Base-by-base conservation (phyloP, 2,113 vertebrate genomes). In the Burhinus oedicnemus region DNA sequence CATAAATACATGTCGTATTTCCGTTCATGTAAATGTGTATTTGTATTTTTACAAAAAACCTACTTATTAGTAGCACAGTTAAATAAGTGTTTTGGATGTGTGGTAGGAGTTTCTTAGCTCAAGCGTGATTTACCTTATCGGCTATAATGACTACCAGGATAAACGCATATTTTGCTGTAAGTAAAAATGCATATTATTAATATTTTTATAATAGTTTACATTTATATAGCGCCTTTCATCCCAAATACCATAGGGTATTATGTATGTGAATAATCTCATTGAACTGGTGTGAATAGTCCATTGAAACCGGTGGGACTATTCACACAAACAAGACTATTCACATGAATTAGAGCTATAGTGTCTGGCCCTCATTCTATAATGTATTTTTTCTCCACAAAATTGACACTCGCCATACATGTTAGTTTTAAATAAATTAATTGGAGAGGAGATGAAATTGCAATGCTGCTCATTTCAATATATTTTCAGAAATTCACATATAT, bases 261-360 rank as follows among this genome's bases (percentile, higher is more conserved):
- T 92, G 57, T 87, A 83, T 64, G 78, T 93, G 94, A 96, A 96
- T 97, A 96, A 97, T 97, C 87, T 71, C n/a, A 92, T 90, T 96
- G 96, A 96, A 90, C 55, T 83, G 44, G 51, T 85, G 78, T 97
- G 95, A 97, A 96, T 96, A 96, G 89, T 81, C 60, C 87, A 95
- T 96, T 97, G 94, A 97, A 96, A 91, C 71, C 34, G 1, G 66
- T 74, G 74, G 78, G 58, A 86, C 81, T 94, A 86, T 90, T 96
- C 82, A 90, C 22, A 83, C 78, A 93, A 91, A 82, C 66, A 87
- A 93, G 57, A 91, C 74, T 94, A 45, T 95, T 96, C 84, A 90
- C 29, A 44, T 55, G 89, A 90, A 68, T 93, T 92, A 75, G 42
- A 95, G 61, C 87, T 95, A 21, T 87, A 54, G 61, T 66, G 38